Evolutionary conservation across 1,140 invertebrate genomes (phyloP).

Genomic region (Drosophila pseudoobscura): DNA sequence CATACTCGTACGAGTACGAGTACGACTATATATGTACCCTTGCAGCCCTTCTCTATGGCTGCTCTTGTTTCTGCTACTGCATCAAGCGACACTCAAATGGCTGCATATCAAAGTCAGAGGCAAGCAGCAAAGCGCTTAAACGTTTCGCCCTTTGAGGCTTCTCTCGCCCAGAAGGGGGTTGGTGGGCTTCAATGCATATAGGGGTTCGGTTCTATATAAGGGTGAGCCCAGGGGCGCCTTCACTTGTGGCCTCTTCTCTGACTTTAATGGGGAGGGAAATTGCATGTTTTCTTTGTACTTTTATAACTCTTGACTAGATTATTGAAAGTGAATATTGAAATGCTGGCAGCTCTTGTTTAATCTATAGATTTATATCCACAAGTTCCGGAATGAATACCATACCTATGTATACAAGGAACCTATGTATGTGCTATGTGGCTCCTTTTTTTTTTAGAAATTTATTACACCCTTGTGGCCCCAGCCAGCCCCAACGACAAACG

Average conservation of each 20-base stretch:
- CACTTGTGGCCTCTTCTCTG: too few relatives aligned
- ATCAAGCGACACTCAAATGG: constrained; percentile 35
- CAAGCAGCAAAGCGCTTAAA: constrained; percentile 29
- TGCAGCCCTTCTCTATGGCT: background rate
- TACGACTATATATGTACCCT: background rate
- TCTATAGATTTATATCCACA: background rate
- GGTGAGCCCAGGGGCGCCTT: too few relatives aligned
- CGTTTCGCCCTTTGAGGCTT: constrained; percentile 42
- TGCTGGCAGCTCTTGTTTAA: background rate
- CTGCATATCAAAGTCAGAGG: constrained; percentile 41
- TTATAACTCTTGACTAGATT: background rate
- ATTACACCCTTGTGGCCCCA: background rate
- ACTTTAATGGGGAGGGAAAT: too few relatives aligned
- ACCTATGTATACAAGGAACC: too few relatives aligned
- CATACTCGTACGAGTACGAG: constrained; percentile 5
- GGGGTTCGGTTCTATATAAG: background rate
- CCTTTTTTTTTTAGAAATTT: background rate
- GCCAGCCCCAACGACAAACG: too few relatives aligned
- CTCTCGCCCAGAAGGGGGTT: constrained; percentile 3
- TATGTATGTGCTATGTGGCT: too few relatives aligned
- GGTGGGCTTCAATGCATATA: background rate
- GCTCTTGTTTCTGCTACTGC: constrained; percentile 9
- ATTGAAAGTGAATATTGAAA: constrained; percentile 4
- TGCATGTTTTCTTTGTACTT: background rate
- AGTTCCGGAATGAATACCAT: too few relatives aligned